These are phyloP conservation scores for Nylanderia fulva DNA, from an alignment of 1,140 invertebrate genomes.

Conservation along the genomic window DNA sequence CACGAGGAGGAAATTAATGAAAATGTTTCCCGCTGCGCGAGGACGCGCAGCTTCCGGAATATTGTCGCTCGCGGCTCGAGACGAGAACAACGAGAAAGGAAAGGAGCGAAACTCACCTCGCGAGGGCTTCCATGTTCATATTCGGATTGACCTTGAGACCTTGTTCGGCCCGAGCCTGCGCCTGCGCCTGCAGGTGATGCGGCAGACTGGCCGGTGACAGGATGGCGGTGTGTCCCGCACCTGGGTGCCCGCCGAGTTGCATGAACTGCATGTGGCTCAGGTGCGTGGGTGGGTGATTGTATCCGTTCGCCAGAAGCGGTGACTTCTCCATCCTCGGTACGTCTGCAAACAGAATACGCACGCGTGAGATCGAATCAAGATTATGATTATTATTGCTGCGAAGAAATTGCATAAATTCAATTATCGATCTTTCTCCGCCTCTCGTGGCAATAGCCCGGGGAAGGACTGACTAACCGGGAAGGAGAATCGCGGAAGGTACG, in stretches of 20 bases:
- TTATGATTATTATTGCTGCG: background rate
- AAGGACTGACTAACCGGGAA: background rate
- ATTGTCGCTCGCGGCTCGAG: slow-evolving; percentile 34
- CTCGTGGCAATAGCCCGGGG: background rate
- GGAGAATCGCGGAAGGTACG: background rate
- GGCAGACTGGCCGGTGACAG: slow-evolving; percentile 95
- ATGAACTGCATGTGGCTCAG: slow-evolving; percentile 96
- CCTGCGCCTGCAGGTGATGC: slow-evolving; percentile 88
- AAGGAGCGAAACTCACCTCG: slow-evolving; percentile 88
- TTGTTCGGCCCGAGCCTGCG: slow-evolving; percentile 83
- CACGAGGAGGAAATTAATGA: slow-evolving; percentile 77
- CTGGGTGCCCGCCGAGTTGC: slow-evolving; percentile 91
- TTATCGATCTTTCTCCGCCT: slow-evolving; percentile 36
- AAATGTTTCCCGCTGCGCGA: slow-evolving; percentile 82
- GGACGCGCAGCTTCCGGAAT: slow-evolving; percentile 73
- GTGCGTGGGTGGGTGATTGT: slow-evolving; percentile 96
- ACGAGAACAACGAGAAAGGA: background rate
- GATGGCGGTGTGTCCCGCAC: slow-evolving; percentile 90
- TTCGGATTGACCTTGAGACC: slow-evolving; percentile 89
- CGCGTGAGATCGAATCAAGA: background rate
- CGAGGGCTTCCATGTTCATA: slow-evolving; percentile 94
- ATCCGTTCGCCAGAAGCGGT: slow-evolving; percentile 95
- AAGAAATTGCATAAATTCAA: slow-evolving; percentile 52
- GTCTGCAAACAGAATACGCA: slow-evolving; percentile 87
- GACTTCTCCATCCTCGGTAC: slow-evolving; percentile 96